These are phyloP conservation scores for Gopherus evgoodei DNA, from an alignment of 2,113 vertebrate genomes.

Conservation along the genomic window DNA sequence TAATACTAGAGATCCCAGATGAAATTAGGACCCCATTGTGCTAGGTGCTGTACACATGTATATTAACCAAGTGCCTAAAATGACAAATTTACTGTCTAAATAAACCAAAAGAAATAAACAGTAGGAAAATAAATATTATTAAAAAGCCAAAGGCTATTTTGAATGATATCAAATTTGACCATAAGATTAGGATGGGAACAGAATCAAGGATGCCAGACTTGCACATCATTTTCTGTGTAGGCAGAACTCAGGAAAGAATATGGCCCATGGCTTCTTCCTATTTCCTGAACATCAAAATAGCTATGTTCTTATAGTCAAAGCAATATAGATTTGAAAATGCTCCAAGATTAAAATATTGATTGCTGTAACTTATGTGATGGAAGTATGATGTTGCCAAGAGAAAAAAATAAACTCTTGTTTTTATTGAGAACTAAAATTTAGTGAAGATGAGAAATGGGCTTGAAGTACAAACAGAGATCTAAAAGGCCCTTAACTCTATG, in stretches of 20 bases:
- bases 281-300: neutral
- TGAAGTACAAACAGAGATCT: neutral
- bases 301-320: neutral
- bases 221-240: neutral
- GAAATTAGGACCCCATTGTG: neutral
- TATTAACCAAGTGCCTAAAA: neutral
- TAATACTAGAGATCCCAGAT: neutral
- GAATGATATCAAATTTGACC: neutral
- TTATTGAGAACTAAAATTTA: neutral
- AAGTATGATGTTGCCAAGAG: neutral
- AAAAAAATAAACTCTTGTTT: neutral
- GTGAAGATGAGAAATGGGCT: neutral
- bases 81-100: neutral
- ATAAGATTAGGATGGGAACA: neutral
- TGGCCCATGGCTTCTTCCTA: neutral
- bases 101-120: neutral
- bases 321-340: neutral
- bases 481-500: neutral
- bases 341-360: neutral
- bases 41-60: rapidly evolving
- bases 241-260: neutral
- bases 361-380: neutral
- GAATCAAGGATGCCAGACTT: neutral
- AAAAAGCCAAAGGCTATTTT: rapidly evolving
- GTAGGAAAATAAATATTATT: neutral